Evolutionary conservation across 2,113 vertebrate species (phyloP).

Genomic region (Zosterops borbonicus): DNA sequence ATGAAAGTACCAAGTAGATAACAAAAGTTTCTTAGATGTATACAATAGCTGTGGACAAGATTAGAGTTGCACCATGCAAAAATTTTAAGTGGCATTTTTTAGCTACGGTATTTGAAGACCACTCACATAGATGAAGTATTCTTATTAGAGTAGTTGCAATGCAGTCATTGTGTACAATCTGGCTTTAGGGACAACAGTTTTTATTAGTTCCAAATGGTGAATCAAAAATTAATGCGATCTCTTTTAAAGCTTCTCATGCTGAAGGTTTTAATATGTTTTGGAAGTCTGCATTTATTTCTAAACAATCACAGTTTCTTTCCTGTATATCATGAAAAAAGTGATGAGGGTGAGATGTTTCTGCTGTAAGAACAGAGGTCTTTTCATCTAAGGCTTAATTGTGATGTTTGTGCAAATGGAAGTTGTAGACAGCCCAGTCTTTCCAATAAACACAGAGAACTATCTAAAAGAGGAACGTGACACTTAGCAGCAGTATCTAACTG

Average conservation of each 20-base stretch:
- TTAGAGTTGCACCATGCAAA: background rate
- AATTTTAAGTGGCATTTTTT: background rate
- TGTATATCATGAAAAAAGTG: background rate
- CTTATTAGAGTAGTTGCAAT: background rate
- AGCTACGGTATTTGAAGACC: background rate
- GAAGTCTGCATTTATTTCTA: background rate
- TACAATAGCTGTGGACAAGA: background rate
- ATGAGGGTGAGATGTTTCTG: background rate
- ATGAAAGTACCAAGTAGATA: background rate
- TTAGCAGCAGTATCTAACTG: background rate
- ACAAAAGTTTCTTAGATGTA: background rate
- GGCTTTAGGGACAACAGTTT: background rate
- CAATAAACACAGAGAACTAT: background rate
- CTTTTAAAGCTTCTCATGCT: background rate
- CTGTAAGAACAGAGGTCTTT: background rate
- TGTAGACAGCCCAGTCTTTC: background rate
- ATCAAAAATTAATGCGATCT: background rate
- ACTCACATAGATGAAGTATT: background rate
- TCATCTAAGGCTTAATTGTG: background rate
- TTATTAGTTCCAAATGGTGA: background rate
- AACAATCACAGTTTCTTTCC: background rate
- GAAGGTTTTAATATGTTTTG: background rate
- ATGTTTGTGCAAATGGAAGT: background rate
- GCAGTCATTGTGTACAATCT: background rate
- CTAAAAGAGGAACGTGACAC: background rate